Conservation (phyloP, 2,113 vertebrate species). For the Sorex araneus region DNA sequence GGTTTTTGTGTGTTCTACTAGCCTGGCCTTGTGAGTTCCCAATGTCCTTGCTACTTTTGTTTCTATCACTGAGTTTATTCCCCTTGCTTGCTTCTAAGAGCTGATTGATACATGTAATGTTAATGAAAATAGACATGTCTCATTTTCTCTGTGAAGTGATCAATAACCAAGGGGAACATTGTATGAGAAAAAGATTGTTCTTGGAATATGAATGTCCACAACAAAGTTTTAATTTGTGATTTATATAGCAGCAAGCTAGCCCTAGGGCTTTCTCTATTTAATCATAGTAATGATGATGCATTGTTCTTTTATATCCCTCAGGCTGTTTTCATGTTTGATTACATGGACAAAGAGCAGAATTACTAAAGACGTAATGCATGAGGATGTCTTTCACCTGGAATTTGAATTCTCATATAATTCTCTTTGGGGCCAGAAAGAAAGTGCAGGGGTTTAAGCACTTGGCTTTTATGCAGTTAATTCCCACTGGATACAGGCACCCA, state of each 20-base stretch:
- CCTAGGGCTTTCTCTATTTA: slow-evolving; percentile 23
- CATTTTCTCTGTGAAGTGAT: neutral
- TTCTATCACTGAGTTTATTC: slow-evolving; percentile 18
- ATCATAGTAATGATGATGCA: slow-evolving; percentile 60
- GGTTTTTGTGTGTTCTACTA: neutral
- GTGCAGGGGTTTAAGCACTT: too few relatives aligned
- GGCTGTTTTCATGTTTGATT: slow-evolving; percentile 67
- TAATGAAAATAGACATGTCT: too few relatives aligned
- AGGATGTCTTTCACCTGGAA: slow-evolving; percentile 28
- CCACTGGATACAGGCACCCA: too few relatives aligned
- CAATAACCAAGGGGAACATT: slow-evolving; percentile 10
- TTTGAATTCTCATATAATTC: slow-evolving; percentile 37
- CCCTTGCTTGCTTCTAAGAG: neutral
- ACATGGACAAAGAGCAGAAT: slow-evolving; percentile 50
- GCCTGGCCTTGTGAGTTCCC: neutral
- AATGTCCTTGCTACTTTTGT: neutral
- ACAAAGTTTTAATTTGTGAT: slow-evolving; percentile 67
- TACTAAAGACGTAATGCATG: slow-evolving; percentile 45
- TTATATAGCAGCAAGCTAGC: slow-evolving; percentile 12
- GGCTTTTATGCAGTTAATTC: too few relatives aligned
- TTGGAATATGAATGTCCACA: slow-evolving; percentile 39
- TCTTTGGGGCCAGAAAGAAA: too few relatives aligned
- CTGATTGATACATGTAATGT: neutral
- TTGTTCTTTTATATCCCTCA: slow-evolving; percentile 13
- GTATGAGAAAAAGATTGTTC: slow-evolving; percentile 17